These are phyloP conservation scores for Pachycephus smyrnensis DNA, from an alignment of 2,888 invertebrate species.

Conservation along the genomic window DNA sequence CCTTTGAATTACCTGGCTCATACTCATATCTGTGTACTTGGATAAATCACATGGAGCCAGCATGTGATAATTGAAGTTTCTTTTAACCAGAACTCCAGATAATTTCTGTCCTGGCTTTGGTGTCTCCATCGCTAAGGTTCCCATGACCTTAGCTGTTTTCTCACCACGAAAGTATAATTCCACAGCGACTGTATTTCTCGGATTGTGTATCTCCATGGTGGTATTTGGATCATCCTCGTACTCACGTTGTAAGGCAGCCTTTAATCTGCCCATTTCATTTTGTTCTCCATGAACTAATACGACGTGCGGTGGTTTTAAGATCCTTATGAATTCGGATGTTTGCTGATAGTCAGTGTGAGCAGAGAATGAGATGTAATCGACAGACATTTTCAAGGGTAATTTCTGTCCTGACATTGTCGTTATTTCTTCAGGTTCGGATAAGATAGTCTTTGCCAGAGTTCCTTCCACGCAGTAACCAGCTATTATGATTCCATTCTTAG, in stretches of 20 bases:
- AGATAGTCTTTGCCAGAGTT: conserved; percentile 90
- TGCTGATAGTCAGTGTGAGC: conserved; percentile 99
- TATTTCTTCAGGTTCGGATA: conserved; percentile 98
- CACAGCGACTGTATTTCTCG: conserved; percentile 93
- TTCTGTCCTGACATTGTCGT: conserved; percentile 96
- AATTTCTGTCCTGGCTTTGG: conserved; percentile 83
- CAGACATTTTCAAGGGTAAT: conserved; percentile 95
- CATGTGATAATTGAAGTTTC: conserved; percentile 98
- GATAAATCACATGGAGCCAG: conserved; percentile 91
- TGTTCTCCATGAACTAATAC: conserved; percentile 98
- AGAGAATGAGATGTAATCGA: conserved; percentile 99
- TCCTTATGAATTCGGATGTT: conserved; percentile 96
- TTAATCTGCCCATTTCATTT: conserved; percentile 98
- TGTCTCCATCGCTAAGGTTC: conserved; percentile 85
- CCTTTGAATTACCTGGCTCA: conserved; percentile 92
- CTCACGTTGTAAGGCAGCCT: conserved; percentile 93
- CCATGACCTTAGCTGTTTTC: conserved; percentile 99
- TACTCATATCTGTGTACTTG: conserved; percentile 96
- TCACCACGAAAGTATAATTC: conserved; percentile 96
- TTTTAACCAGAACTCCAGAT: conserved; percentile 94
- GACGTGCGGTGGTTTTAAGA: conserved; percentile 95
- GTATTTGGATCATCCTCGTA: conserved; percentile 88
- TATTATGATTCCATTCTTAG: conserved; percentile 98
- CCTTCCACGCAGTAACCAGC: conserved; percentile 96
- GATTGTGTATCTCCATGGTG: conserved; percentile 93